Evolutionary conservation across 2,113 vertebrate genomes (phyloP).

Genomic region (Eptesicus fuscus): DNA sequence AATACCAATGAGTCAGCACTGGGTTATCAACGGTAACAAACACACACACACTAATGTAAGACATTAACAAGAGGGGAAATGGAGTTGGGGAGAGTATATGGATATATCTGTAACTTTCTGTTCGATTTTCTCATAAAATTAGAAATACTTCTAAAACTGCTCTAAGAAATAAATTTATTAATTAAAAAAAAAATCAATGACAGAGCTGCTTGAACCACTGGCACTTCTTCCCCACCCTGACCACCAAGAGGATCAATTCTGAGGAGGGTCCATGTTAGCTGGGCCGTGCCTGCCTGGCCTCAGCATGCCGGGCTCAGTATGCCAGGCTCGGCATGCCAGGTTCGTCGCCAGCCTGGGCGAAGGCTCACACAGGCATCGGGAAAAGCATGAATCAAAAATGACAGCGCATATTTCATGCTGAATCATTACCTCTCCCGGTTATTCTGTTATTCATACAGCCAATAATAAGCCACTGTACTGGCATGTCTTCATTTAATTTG

Average conservation of each 20-base stretch:
- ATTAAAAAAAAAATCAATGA: slow-evolving; percentile 13
- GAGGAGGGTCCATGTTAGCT: neutral
- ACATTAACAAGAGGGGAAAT: neutral
- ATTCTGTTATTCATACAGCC: slow-evolving; percentile 75
- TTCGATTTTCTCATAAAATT: neutral
- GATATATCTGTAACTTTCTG: neutral
- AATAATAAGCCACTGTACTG: slow-evolving; percentile 76
- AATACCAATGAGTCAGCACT: neutral
- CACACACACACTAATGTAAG: neutral
- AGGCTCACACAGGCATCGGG: neutral
- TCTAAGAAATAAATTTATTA: neutral
- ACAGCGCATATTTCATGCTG: slow-evolving; percentile 70
- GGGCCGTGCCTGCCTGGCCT: neutral
- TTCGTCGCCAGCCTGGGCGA: neutral
- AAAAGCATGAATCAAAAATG: slow-evolving; percentile 73
- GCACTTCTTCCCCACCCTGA: neutral
- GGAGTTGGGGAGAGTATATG: no score
- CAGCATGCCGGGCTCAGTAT: no score
- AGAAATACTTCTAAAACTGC: neutral
- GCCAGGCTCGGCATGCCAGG: neutral
- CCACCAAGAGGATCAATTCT: neutral
- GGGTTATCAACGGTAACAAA: neutral
- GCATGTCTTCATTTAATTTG: slow-evolving; percentile 77
- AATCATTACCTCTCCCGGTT: slow-evolving; percentile 75
- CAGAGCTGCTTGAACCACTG: neutral